Evolutionary conservation across 2,888 invertebrate species (phyloP).

Genomic region (Drosophila niveifrons): DNA sequence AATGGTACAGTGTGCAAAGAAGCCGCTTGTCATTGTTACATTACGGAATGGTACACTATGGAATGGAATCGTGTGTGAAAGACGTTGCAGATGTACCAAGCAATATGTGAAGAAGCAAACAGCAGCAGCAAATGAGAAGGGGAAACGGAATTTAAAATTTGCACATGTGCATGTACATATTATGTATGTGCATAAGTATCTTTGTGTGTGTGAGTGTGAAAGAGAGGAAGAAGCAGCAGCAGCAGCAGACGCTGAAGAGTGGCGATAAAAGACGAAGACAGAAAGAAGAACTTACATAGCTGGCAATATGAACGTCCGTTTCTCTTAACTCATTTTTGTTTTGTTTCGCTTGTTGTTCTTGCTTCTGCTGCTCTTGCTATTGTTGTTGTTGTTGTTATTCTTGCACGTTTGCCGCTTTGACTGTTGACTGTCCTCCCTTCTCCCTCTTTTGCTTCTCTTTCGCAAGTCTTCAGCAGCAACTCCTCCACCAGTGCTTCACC

Average conservation of each 20-base stretch:
- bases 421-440: constrained; percentile 12
- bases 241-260: constrained; percentile 26
- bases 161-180: constrained; percentile 48
- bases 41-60: constrained; percentile 17
- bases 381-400: constrained; percentile 43
- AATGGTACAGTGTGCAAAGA: not conserved
- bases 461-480: constrained; percentile 9
- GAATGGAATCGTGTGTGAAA: not conserved
- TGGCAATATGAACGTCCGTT: constrained; percentile 72
- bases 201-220: constrained; percentile 9
- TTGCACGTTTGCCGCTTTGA: constrained; percentile 70
- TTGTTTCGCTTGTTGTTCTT: constrained; percentile 45
- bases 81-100: constrained; percentile 26
- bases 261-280: constrained; percentile 32
- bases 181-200: not conserved
- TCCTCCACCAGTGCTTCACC: constrained; percentile 57
- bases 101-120: not conserved
- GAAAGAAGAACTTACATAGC: constrained; percentile 35
- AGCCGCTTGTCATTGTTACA: not conserved
- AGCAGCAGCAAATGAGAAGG: not conserved
- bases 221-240: constrained; percentile 14
- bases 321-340: constrained; percentile 76
- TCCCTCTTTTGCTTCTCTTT: not conserved
- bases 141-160: constrained; percentile 51
- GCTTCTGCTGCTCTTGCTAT: constrained; percentile 23